phyloP scores from a whole-genome alignment of 2,113 vertebrate species.

The Corythaeola cristata region DNA sequence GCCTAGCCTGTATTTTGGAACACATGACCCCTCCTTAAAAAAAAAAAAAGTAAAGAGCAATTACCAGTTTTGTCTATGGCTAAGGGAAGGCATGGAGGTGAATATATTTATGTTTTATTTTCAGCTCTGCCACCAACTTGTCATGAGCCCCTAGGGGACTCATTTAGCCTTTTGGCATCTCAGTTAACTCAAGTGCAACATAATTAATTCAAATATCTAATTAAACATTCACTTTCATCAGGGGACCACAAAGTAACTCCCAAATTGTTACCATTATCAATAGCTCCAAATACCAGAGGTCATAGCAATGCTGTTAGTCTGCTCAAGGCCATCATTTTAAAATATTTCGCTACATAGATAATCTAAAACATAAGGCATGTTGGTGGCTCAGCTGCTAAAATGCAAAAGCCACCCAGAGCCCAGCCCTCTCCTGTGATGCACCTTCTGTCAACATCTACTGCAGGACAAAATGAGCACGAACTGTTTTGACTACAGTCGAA shows the following conservation, averaged over 20 bases:
- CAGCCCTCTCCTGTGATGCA: not conserved
- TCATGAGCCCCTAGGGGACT: not conserved
- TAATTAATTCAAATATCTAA: conserved; percentile 27
- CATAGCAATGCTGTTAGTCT: not conserved
- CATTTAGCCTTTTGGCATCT: conserved; percentile 18
- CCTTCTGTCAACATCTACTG: not conserved
- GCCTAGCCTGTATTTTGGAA: not conserved
- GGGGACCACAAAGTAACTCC: not conserved
- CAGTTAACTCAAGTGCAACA: not conserved
- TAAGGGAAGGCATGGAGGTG: not conserved
- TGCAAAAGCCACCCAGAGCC: not conserved
- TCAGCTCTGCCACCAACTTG: not conserved
- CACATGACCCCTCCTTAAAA: not conserved
- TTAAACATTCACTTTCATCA: not conserved
- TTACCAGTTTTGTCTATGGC: not conserved
- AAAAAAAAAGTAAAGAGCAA: not conserved
- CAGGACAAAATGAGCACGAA: not conserved
- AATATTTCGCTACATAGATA: not conserved
- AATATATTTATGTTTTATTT: not conserved
- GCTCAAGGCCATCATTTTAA: not conserved
- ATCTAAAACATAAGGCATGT: not conserved
- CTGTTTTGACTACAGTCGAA: not conserved
- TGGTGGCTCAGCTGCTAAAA: not conserved
- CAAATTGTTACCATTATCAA: not conserved
- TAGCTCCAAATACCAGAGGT: not conserved